Percentiles rank a stretch among this genome's conserved stretches.
Conservation (phyloP, 2,888 invertebrate genomes). For the Cosmorhoe ocellata region DNA sequence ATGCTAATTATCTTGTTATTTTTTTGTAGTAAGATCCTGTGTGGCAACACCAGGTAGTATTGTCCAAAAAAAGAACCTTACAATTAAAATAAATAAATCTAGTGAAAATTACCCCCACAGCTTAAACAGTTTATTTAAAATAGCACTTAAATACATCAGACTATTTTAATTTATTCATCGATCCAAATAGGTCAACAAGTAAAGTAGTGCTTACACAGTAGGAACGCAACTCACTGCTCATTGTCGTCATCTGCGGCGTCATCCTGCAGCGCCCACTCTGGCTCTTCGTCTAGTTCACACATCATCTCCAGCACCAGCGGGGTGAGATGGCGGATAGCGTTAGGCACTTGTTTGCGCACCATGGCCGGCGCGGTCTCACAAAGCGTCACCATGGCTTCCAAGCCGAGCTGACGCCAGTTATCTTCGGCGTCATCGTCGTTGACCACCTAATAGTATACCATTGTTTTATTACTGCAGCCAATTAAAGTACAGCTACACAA, state of each 20-base stretch:
- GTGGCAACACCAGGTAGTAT: conserved; percentile 43
- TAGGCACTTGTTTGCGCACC: conserved; percentile 95
- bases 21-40: conserved; percentile 64
- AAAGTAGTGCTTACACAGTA: neutral
- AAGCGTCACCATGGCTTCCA: conserved; percentile 93
- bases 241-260: conserved; percentile 96
- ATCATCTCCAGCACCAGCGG: conserved; percentile 95
- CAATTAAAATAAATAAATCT: neutral
- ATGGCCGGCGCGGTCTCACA: conserved; percentile 98
- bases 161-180: no score
- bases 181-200: neutral
- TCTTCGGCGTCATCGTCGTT: conserved; percentile 87
- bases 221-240: conserved; percentile 82
- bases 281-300: conserved; percentile 96
- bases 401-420: conserved; percentile 93
- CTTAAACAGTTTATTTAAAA: no score
- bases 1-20: conserved; percentile 76
- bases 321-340: conserved; percentile 90
- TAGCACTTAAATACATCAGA: no score
- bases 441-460: conserved; percentile 76
- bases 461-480: neutral
- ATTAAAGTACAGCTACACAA: no score
- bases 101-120: no score
- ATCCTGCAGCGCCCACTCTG: conserved; percentile 93
- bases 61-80: conserved; percentile 30